Percentiles rank a stretch among this genome's conserved stretches.
phyloP scores from a whole-genome alignment of 2,113 vertebrate genomes.

The Mugil cephalus region DNA sequence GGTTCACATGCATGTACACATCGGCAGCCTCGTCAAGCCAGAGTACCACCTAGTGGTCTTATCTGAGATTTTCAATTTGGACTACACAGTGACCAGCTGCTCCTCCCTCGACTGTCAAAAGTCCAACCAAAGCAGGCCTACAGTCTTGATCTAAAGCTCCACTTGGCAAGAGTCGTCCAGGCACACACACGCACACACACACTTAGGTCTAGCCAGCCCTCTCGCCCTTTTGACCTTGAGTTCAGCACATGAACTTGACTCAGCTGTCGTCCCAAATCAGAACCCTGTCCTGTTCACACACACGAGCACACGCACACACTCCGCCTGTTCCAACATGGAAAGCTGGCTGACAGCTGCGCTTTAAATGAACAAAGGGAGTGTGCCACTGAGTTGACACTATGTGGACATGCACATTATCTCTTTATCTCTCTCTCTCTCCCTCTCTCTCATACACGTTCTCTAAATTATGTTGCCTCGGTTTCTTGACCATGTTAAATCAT shows the following conservation, averaged over 20 bases:
- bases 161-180: conserved; percentile 56
- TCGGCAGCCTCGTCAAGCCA: conserved; percentile 12
- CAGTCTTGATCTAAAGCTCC: conserved; percentile 62
- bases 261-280: conserved; percentile 81
- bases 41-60: conserved; percentile 63
- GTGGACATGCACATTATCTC: conserved; percentile 67
- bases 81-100: conserved; percentile 56
- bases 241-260: conserved; percentile 81
- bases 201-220: conserved; percentile 46
- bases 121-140: conserved; percentile 53
- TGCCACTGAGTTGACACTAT: conserved; percentile 72
- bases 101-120: conserved; percentile 53
- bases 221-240: conserved; percentile 80
- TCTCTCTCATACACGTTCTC: conserved; percentile 6
- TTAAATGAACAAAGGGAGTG: conserved; percentile 80
- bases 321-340: conserved; percentile 78
- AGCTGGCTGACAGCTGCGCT: conserved; percentile 80
- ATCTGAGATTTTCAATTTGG: conserved; percentile 36
- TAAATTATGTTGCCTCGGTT: not conserved
- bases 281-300: conserved; percentile 58
- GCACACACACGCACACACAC: conserved; percentile 41
- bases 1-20: not conserved
- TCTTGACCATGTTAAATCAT: not conserved
- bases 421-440: conserved; percentile 45
- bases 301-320: conserved; percentile 46